A percentile compares a stretch with the other conserved stretches of the same genome.
Evolutionary conservation across 1,140 invertebrate species (phyloP).

Genomic region (Drosophila persimilis): DNA sequence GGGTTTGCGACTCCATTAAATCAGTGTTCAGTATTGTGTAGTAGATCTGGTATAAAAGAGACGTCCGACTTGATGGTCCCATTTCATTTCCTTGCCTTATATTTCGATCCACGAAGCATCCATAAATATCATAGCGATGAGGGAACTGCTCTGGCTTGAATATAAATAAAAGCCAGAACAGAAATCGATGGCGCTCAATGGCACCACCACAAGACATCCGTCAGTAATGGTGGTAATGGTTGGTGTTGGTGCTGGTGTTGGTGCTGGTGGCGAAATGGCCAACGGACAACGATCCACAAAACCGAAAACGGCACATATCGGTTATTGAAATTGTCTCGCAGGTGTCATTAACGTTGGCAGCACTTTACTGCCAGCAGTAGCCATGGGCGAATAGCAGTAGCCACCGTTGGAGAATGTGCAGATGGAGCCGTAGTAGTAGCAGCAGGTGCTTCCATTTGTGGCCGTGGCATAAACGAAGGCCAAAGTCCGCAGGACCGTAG

Average conservation of each 20-base stretch:
- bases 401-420: neutral
- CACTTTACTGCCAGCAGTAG: slow-evolving; percentile 29
- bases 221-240: slow-evolving; percentile 8
- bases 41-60: too few relatives aligned
- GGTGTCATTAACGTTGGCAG: slow-evolving; percentile 72
- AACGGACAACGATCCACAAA: slow-evolving; percentile 28
- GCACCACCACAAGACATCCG: slow-evolving; percentile 33
- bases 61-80: too few relatives aligned
- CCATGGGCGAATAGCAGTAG: neutral
- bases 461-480: slow-evolving; percentile 43
- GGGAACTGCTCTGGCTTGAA: neutral
- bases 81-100: neutral
- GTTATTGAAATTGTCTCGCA: slow-evolving; percentile 80
- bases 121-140: neutral
- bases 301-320: slow-evolving; percentile 65
- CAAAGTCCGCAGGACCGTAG: slow-evolving; percentile 19
- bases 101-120: neutral
- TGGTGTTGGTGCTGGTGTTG: neutral
- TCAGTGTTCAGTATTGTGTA: slow-evolving; percentile 9
- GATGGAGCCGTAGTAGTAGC: neutral
- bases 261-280: neutral
- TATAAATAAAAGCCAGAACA: slow-evolving; percentile 21
- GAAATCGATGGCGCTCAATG: slow-evolving; percentile 52
- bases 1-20: slow-evolving; percentile 1
- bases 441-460: slow-evolving; percentile 73